Conservation (phyloP, 1,140 invertebrate species). For the Mya arenaria region DNA sequence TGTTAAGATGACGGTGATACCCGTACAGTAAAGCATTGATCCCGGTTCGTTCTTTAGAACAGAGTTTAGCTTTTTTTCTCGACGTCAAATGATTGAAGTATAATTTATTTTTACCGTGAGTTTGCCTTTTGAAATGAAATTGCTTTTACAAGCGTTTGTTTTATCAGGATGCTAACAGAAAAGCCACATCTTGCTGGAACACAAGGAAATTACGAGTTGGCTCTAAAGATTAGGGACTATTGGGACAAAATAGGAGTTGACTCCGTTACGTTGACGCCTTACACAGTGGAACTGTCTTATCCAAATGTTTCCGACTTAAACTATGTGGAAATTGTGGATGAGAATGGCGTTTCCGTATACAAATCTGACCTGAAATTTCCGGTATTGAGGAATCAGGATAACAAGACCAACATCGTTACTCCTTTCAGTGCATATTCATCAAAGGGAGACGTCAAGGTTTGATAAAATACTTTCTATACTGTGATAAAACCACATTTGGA, state of each 20-base stretch:
- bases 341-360: slow-evolving; percentile 50
- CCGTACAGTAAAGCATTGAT: too few species aligned
- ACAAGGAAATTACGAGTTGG: slow-evolving; percentile 64
- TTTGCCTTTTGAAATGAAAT: too few species aligned
- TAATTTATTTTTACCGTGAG: too few species aligned
- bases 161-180: slow-evolving; percentile 64
- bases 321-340: slow-evolving; percentile 63
- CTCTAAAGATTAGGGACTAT: slow-evolving; percentile 63
- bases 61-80: too few species aligned
- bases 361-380: slow-evolving; percentile 65
- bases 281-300: slow-evolving; percentile 77
- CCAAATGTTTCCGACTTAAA: slow-evolving; percentile 70
- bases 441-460: slow-evolving; percentile 48
- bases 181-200: slow-evolving; percentile 77
- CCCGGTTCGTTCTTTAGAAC: too few species aligned
- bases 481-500: background rate
- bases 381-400: slow-evolving; percentile 69
- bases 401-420: slow-evolving; percentile 71
- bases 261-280: slow-evolving; percentile 71
- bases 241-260: slow-evolving; percentile 71
- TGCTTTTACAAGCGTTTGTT: too few species aligned
- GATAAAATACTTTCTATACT: background rate
- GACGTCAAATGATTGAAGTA: too few species aligned
- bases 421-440: slow-evolving; percentile 78
- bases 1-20: too few species aligned